These are phyloP conservation scores for Salmo trutta DNA, from an alignment of 2,797 vertebrate species.

Conservation along the genomic window DNA sequence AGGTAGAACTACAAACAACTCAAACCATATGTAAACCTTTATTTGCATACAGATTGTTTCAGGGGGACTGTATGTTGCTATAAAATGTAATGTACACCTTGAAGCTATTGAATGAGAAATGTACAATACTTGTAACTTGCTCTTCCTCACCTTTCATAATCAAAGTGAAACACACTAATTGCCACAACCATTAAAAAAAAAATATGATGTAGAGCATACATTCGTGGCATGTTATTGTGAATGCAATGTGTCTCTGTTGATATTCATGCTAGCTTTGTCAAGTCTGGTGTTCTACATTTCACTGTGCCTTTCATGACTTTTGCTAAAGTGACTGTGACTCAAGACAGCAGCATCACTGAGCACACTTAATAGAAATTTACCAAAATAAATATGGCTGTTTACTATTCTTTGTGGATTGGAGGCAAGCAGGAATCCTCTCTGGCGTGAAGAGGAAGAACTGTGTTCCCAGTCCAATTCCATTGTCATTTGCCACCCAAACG, in stretches of 20 bases:
- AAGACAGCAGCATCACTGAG: slow-evolving; percentile 63
- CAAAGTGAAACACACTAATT: slow-evolving; percentile 67
- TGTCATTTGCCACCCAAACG: slow-evolving; percentile 73
- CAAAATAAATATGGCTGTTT: slow-evolving; percentile 68
- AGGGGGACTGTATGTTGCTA: slow-evolving; percentile 68
- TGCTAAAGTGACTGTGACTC: slow-evolving; percentile 67
- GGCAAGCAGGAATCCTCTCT: slow-evolving; percentile 52
- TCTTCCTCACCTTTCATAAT: slow-evolving; percentile 56
- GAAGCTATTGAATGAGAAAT: slow-evolving; percentile 70
- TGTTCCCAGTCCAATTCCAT: slow-evolving; percentile 62
- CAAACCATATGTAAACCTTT: slow-evolving; percentile 66
- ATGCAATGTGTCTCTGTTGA: slow-evolving; percentile 58
- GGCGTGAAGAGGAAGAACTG: slow-evolving; percentile 65
- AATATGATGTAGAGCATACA: slow-evolving; percentile 36
- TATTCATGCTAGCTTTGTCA: slow-evolving; percentile 53
- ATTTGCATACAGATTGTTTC: slow-evolving; percentile 78
- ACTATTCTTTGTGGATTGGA: slow-evolving; percentile 51
- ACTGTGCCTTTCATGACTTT: slow-evolving; percentile 55
- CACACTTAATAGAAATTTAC: slow-evolving; percentile 69
- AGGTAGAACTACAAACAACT: slow-evolving; percentile 71
- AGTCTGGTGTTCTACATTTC: slow-evolving; percentile 51
- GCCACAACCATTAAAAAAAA: slow-evolving; percentile 53
- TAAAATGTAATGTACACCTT: slow-evolving; percentile 73
- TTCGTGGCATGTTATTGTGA: slow-evolving; percentile 40
- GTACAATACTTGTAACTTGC: slow-evolving; percentile 61